A percentile compares a stretch with the other conserved stretches of the same genome.
Conservation (phyloP, 2,113 vertebrate genomes). For the Plecotus auritus region DNA sequence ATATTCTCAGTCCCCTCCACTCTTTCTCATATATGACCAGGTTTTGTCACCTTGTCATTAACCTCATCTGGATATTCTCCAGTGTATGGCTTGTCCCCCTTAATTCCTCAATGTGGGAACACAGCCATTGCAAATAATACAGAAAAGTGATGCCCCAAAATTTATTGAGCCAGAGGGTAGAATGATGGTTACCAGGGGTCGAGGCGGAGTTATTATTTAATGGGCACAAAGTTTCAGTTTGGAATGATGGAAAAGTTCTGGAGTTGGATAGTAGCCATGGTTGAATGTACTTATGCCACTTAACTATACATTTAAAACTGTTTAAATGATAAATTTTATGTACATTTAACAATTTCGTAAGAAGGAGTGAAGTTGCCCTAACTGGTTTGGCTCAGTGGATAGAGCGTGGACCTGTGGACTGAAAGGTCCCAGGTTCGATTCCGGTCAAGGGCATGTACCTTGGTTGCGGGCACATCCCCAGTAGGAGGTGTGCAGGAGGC, state of each 20-base stretch:
- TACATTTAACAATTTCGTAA: not conserved
- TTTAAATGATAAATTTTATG: not conserved
- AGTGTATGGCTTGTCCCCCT: not conserved
- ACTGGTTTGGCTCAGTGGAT: too few species aligned
- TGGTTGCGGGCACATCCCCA: too few species aligned
- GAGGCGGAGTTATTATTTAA: not conserved
- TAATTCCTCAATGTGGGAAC: not conserved
- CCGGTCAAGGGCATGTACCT: too few species aligned
- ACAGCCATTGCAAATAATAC: not conserved
- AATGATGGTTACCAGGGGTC: not conserved
- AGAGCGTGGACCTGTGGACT: too few species aligned
- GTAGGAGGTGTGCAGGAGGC: too few species aligned
- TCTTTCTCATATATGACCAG: not conserved
- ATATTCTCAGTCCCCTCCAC: not conserved
- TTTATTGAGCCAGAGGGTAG: not conserved
- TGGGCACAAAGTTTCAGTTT: not conserved
- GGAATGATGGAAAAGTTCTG: not conserved
- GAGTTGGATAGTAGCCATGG: too few species aligned
- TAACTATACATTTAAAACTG: not conserved
- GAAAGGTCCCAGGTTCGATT: too few species aligned
- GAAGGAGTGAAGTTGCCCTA: not conserved
- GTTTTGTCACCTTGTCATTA: not conserved
- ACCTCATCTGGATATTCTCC: not conserved
- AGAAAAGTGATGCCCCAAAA: not conserved
- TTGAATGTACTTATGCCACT: not conserved